Conservation (phyloP, 2,113 vertebrate species). For the Myotis brandtii region DNA sequence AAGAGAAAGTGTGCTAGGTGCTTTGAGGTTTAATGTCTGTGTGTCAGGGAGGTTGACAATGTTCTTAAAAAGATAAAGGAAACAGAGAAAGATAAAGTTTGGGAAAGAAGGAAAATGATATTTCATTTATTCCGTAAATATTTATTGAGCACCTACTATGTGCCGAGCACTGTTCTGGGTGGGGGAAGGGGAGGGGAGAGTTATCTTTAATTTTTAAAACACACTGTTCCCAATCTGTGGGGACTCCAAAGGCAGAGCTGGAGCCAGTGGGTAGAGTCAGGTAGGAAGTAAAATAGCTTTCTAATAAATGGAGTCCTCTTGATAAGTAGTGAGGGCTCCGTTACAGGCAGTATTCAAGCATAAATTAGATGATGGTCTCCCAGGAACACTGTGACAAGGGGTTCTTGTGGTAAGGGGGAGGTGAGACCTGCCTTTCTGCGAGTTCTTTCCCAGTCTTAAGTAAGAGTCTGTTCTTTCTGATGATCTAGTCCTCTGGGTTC, state of each 20-base stretch:
- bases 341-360: conserved; percentile 26
- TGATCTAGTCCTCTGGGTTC: conserved; percentile 65
- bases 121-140: conserved; percentile 9
- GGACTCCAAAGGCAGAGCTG: conserved; percentile 27
- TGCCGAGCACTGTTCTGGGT: not conserved
- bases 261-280: conserved; percentile 24
- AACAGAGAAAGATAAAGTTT: not conserved
- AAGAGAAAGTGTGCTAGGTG: not conserved
- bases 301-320: not conserved
- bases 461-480: conserved; percentile 24
- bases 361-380: not conserved
- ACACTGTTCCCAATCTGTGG: not conserved
- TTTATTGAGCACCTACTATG: not conserved
- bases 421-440: not conserved
- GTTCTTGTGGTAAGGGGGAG: not conserved
- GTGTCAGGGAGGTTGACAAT: not conserved
- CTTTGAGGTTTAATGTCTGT: not conserved
- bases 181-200: not conserved
- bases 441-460: not conserved
- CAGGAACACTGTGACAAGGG: not conserved
- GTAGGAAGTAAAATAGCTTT: conserved; percentile 39
- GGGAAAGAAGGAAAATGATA: not conserved
- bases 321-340: conserved; percentile 30
- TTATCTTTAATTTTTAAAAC: conserved; percentile 64
- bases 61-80: not conserved